phyloP scores from a whole-genome alignment of 2,888 invertebrate species.

The Conchocele bisecta region DNA sequence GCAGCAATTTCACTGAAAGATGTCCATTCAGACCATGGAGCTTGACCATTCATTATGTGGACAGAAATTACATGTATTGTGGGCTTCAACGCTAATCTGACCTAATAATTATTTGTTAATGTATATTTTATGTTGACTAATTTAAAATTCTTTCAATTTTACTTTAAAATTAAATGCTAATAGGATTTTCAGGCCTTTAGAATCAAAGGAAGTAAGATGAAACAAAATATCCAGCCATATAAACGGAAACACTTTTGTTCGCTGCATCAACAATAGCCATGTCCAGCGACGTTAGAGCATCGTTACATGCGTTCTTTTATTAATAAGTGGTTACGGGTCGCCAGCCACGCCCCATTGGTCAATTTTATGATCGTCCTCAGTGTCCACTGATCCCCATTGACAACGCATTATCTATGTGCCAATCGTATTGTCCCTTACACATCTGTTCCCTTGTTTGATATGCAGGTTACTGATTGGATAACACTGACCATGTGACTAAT shows the following conservation, averaged over 20 bases:
- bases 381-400: too few species aligned
- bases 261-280: conserved; percentile 27
- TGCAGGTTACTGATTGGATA: too few species aligned
- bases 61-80: conserved; percentile 48
- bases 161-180: conserved; percentile 42
- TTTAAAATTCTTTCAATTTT: conserved; percentile 50
- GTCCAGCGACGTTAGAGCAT: conserved; percentile 48
- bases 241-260: conserved; percentile 16
- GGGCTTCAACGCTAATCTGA: conserved; percentile 55
- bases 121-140: conserved; percentile 59
- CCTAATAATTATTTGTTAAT: conserved; percentile 40
- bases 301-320: conserved; percentile 55
- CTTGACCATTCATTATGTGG: conserved; percentile 48
- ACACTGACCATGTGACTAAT: too few species aligned
- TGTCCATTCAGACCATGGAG: too few species aligned
- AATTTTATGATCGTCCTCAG: too few species aligned
- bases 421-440: too few species aligned
- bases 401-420: too few species aligned
- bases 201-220: conserved; percentile 12
- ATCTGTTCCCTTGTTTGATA: too few species aligned
- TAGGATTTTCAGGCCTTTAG: too few species aligned
- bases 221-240: conserved; percentile 3
- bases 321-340: conserved; percentile 50
- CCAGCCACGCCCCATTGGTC: conserved; percentile 38
- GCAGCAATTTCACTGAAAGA: too few species aligned